phyloP scores from a whole-genome alignment of 2,113 vertebrate species.

The Xenopus laevis region DNA sequence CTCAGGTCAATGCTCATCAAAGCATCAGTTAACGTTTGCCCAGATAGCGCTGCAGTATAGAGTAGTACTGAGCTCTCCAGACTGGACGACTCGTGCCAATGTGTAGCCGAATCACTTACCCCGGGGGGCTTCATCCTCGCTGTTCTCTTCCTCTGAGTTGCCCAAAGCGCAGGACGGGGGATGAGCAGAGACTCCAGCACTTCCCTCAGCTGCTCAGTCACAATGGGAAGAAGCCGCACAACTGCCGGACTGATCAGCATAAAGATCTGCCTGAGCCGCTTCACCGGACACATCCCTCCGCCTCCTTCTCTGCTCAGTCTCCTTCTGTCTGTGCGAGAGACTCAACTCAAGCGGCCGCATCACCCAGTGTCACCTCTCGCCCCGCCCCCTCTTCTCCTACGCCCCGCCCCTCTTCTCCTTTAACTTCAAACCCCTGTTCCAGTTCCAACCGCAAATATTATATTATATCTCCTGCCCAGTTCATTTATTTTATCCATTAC shows the following conservation, averaged over 20 bases:
- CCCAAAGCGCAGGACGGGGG: neutral
- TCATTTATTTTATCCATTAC: no score
- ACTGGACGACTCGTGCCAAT: neutral
- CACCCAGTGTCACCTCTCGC: constrained; percentile 22
- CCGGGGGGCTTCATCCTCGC: constrained; percentile 36
- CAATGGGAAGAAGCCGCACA: constrained; percentile 38
- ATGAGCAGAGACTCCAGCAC: neutral
- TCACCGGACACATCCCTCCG: constrained; percentile 13
- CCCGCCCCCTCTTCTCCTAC: no score
- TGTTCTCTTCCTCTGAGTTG: constrained; percentile 27
- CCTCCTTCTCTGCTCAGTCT: neutral
- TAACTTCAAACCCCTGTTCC: no score
- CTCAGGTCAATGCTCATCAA: no score
- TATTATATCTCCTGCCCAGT: no score
- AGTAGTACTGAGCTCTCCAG: neutral
- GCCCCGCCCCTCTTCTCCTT: no score
- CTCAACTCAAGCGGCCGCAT: constrained; percentile 19
- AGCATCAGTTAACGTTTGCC: no score
- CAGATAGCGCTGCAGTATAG: neutral
- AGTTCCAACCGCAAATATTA: no score
- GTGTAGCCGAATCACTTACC: constrained; percentile 8
- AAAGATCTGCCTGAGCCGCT: constrained; percentile 10
- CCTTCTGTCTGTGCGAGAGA: constrained; percentile 2
- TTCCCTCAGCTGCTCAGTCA: constrained; percentile 14
- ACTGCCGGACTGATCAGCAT: neutral